Base-by-base conservation (phyloP, 2,113 vertebrate genomes). In the Anoplopoma fimbria region DNA sequence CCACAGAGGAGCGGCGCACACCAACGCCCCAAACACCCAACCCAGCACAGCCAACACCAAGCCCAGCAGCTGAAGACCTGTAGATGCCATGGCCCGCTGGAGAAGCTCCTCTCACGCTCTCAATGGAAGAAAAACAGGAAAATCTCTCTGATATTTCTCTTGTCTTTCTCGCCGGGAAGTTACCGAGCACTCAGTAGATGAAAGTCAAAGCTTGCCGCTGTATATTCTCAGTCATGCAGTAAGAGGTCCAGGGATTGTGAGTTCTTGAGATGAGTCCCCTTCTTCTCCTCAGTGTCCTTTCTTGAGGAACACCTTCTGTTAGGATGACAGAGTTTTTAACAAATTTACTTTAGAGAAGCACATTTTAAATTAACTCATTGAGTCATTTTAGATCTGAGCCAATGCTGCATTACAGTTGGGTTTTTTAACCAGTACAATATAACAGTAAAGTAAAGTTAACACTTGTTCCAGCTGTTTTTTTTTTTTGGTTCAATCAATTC, bases 1-100 rank as follows among this genome's bases (percentile, higher is more conserved):
- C 96, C 97, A 97, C 89, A 95, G 89, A 17, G 97, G 96, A 69
- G 95, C 89, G 0, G 95, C 93, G 0, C 96, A 97, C 58, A 96
- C 95, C 78, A 97, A 74, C 3, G 93, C 88, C 25, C 93, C 93
- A 0, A 91, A 94, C 45, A 94, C 92, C 96, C 96, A 96, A 42
- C 97, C 97, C 45, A 96, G 69, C 13, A 97, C 38, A 0, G 94
- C 89, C 69, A 97, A 76, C 36, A 94, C 31, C 70, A 97, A 63
- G 9, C 96, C 96, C 80, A 97, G 75, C 77, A 97, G 86, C 83
- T 97, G 97, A 23, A 97, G 92, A 77, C 95, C 95, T 0, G 95
- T 95, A 0, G 95, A 96, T 2, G 95, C 95, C 97, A 97, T 97
- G 40, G 57, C 51, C 51, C 1, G 25, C 27, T 4, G 58, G 15